These are phyloP conservation scores for Musca vetustissima DNA, from an alignment of 1,140 invertebrate genomes.

Conservation along the genomic window DNA sequence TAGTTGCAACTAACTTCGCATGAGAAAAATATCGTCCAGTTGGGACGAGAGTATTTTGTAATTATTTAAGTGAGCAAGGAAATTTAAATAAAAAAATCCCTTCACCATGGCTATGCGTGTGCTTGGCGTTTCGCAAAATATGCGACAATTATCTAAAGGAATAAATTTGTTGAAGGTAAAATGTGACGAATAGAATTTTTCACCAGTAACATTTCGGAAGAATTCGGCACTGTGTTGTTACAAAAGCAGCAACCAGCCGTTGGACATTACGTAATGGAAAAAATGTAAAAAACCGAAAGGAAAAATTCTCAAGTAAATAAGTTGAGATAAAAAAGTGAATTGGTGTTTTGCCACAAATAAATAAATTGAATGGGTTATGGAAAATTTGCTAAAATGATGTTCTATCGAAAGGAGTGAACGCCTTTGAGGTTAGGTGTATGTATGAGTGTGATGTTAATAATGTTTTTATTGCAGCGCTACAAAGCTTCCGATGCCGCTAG, in stretches of 20 bases:
- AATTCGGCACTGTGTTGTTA: neutral
- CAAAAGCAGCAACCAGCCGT: neutral
- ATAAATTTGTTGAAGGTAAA: conserved; percentile 47
- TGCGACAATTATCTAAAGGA: conserved; percentile 45
- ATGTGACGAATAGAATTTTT: neutral
- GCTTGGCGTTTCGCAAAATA: conserved; percentile 48
- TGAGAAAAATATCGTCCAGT: conserved; percentile 11
- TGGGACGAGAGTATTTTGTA: conserved; percentile 20
- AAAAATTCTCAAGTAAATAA: too few species aligned
- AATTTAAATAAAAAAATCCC: conserved; percentile 2
- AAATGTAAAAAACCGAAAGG: neutral
- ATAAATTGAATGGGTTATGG: conserved; percentile 19
- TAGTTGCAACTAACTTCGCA: conserved; percentile 37
- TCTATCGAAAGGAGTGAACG: neutral
- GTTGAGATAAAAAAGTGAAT: too few species aligned
- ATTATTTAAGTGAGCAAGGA: conserved; percentile 11
- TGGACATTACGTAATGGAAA: conserved; percentile 30
- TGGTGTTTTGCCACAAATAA: neutral
- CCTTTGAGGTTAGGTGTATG: conserved; percentile 50
- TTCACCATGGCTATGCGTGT: conserved; percentile 52
- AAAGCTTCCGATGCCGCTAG: conserved; percentile 60
- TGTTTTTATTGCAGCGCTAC: conserved; percentile 46
- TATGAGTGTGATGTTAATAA: conserved; percentile 25
- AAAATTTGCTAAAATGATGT: neutral
- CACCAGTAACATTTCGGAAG: neutral